Evolutionary conservation across 2,113 vertebrate species (phyloP).

Genomic region (Ictalurus furcatus): DNA sequence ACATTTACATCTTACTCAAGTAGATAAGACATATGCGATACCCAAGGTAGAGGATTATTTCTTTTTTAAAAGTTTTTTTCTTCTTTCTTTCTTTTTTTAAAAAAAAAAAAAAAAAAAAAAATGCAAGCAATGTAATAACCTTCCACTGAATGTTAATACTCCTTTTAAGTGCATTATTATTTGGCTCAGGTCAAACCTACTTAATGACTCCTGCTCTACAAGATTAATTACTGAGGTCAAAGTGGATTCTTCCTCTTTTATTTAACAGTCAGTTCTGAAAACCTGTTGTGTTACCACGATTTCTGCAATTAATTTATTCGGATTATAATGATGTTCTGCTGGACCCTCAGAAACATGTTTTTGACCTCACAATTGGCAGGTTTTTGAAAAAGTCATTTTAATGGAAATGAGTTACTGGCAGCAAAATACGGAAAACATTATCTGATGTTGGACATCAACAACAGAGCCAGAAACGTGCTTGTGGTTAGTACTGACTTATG

Average conservation of each 20-base stretch:
- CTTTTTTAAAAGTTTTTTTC: background rate
- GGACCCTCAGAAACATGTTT: background rate
- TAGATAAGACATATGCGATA: background rate
- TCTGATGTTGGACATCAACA: slow-evolving; percentile 26
- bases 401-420: slow-evolving; percentile 27
- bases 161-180: background rate
- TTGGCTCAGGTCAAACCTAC: background rate
- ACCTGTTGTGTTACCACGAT: background rate
- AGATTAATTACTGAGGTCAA: background rate
- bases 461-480: slow-evolving; percentile 16
- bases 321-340: slow-evolving; percentile 13
- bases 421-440: slow-evolving; percentile 19
- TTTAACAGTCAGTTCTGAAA: background rate
- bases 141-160: background rate
- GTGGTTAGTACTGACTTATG: background rate
- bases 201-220: background rate
- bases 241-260: background rate
- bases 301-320: background rate
- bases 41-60: background rate
- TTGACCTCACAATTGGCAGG: slow-evolving; percentile 3
- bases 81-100: no score
- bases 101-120: background rate
- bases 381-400: slow-evolving; percentile 19
- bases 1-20: background rate
- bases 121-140: background rate